A percentile compares a stretch with the other conserved stretches of the same genome.
These are phyloP conservation scores for Pogonognathellus flavescens DNA, from an alignment of 1,140 invertebrate species.

Conservation along the genomic window DNA sequence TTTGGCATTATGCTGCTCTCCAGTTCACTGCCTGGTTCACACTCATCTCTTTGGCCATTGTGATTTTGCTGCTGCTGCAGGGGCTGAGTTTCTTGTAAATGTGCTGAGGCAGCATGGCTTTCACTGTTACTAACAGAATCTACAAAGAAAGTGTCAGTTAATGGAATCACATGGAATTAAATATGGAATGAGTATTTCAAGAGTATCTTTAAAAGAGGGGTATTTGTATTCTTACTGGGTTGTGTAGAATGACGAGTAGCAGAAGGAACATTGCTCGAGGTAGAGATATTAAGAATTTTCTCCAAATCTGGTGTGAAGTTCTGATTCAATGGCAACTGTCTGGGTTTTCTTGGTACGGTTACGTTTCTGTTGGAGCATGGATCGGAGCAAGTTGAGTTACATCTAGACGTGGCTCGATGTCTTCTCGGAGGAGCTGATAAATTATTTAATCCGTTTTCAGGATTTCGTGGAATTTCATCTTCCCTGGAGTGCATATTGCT, in stretches of 20 bases:
- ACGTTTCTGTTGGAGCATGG: constrained; percentile 37
- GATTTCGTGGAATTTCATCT: constrained; percentile 36
- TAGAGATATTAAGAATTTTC: constrained; percentile 39
- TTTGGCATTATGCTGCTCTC: not conserved
- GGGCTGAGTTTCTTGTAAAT: not conserved
- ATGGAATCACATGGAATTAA: no score
- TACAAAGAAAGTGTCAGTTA: not conserved
- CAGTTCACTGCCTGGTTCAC: not conserved
- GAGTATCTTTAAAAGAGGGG: no score
- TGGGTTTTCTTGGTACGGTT: not conserved
- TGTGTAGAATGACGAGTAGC: constrained; percentile 1
- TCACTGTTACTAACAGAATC: not conserved
- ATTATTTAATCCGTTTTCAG: constrained; percentile 17
- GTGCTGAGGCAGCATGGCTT: not conserved
- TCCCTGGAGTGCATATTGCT: not conserved
- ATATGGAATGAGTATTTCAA: no score
- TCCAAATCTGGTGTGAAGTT: constrained; percentile 19
- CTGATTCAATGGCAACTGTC: constrained; percentile 23
- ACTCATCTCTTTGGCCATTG: not conserved
- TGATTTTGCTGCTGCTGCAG: not conserved
- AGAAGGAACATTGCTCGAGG: not conserved
- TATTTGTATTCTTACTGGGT: not conserved
- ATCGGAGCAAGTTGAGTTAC: constrained; percentile 38
- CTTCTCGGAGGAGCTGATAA: constrained; percentile 47
- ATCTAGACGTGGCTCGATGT: constrained; percentile 14